Evolutionary conservation across 2,113 vertebrate species (phyloP).

Genomic region (Haemorhous mexicanus): DNA sequence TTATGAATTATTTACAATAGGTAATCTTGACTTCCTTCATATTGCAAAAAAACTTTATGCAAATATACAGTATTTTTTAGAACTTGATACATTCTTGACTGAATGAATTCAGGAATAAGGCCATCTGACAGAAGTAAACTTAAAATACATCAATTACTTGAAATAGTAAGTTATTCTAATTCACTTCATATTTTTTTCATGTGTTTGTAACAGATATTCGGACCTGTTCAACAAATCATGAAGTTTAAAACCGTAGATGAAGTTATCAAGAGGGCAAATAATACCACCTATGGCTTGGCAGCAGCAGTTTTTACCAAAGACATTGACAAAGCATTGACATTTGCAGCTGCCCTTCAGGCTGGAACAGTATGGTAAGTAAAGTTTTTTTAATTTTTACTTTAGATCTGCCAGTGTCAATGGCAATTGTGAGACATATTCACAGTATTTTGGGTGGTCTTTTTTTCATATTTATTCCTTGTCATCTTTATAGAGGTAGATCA

Average conservation of each 20-base stretch:
- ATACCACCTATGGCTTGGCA: constrained; percentile 83
- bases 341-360: constrained; percentile 84
- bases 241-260: constrained; percentile 83
- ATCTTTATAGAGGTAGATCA: background rate
- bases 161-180: background rate
- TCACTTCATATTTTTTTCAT: background rate
- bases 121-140: background rate
- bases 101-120: background rate
- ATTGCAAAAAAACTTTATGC: background rate
- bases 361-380: constrained; percentile 86
- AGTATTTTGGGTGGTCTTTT: background rate
- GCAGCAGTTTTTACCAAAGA: constrained; percentile 88
- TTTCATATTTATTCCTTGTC: background rate
- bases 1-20: background rate
- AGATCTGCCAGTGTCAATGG: background rate
- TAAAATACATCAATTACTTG: background rate
- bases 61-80: background rate
- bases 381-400: background rate
- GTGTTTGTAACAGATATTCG: constrained; percentile 81
- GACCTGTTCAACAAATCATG: constrained; percentile 90
- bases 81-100: background rate
- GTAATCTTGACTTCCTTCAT: background rate
- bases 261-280: constrained; percentile 86
- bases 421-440: background rate
- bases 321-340: constrained; percentile 81